phyloP scores from a whole-genome alignment of 2,888 invertebrate genomes.

The Drosophila dives region DNA sequence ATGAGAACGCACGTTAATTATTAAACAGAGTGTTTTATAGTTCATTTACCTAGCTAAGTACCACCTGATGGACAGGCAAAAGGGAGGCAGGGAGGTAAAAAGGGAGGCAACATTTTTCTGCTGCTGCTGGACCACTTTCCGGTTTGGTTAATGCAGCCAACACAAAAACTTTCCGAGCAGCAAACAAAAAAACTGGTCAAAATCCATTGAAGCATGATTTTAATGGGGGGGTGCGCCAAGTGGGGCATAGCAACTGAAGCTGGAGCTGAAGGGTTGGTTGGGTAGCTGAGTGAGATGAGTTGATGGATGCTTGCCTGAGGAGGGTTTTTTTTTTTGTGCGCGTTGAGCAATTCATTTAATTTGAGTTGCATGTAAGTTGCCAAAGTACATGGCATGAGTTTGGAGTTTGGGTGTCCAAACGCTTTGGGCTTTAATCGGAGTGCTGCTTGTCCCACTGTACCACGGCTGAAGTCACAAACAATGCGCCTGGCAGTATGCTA shows the following conservation, averaged over 20 bases:
- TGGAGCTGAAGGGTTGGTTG: conserved; percentile 11
- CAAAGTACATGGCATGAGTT: conserved; percentile 6
- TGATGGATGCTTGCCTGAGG: conserved; percentile 6
- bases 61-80: conserved; percentile 29
- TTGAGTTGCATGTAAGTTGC: conserved; percentile 69
- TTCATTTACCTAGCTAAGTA: conserved; percentile 72
- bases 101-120: conserved; percentile 34
- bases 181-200: conserved; percentile 69
- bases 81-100: no score
- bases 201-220: conserved; percentile 76
- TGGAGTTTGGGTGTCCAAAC: conserved; percentile 8
- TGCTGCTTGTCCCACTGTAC: conserved; percentile 19
- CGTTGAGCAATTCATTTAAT: conserved; percentile 77
- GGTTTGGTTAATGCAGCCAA: conserved; percentile 47
- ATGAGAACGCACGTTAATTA: conserved; percentile 62
- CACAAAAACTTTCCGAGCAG: conserved; percentile 62
- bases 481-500: conserved; percentile 44
- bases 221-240: conserved; percentile 56
- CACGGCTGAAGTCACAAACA: conserved; percentile 36
- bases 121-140: conserved; percentile 44
- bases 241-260: neutral
- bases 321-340: conserved; percentile 25
- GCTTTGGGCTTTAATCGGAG: conserved; percentile 50
- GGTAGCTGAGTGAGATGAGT: neutral
- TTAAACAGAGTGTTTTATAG: conserved; percentile 68